Evolutionary conservation across 2,797 vertebrate species (phyloP).

Genomic region (Silurus aristotelis): DNA sequence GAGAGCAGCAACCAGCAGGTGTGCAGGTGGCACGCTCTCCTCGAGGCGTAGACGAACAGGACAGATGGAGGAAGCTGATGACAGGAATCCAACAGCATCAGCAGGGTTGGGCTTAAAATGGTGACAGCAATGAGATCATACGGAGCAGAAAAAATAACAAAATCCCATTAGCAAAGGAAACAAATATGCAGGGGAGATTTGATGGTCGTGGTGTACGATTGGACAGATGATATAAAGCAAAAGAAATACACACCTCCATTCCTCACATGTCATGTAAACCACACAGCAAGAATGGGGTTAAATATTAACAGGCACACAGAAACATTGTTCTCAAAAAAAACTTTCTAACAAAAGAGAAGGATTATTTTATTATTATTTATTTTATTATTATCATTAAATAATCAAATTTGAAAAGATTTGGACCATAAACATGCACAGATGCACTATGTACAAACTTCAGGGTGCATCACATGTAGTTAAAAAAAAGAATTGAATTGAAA

Average conservation of each 20-base stretch:
- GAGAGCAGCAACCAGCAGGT: conserved; percentile 84
- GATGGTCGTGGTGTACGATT: neutral
- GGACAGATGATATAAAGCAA: neutral
- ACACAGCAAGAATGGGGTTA: neutral
- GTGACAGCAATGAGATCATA: neutral
- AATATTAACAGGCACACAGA: neutral
- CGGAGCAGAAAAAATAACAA: neutral
- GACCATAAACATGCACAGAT: neutral
- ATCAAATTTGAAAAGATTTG: neutral
- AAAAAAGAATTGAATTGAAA: neutral
- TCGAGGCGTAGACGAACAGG: conserved; percentile 79
- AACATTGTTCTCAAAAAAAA: neutral
- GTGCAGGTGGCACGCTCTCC: conserved; percentile 90
- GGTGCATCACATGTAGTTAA: neutral
- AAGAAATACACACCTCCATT: neutral
- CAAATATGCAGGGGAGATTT: neutral
- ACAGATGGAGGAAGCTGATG: neutral
- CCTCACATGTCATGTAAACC: neutral
- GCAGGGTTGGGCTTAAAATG: neutral
- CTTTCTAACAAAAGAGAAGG: neutral
- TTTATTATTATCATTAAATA: too few relatives aligned
- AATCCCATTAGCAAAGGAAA: neutral
- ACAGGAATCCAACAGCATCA: neutral
- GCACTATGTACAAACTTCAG: too few relatives aligned
- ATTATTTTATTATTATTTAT: neutral